These are phyloP conservation scores for Laothoe populi DNA, from an alignment of 2,888 invertebrate genomes.

Conservation along the genomic window DNA sequence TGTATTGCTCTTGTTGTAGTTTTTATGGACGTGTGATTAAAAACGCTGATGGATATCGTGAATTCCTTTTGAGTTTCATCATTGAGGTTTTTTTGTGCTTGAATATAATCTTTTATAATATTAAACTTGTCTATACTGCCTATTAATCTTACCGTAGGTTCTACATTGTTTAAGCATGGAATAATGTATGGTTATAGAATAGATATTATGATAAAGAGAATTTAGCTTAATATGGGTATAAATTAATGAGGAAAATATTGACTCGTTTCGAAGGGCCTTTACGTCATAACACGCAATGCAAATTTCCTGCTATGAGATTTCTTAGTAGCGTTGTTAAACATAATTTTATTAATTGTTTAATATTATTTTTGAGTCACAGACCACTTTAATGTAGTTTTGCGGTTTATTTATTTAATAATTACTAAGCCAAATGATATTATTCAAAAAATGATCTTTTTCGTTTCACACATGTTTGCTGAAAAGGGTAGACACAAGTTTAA, in stretches of 20 bases:
- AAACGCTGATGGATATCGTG: constrained; percentile 24
- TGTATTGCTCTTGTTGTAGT: not conserved
- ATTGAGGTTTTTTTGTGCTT: constrained; percentile 22
- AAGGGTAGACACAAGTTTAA: too few species aligned
- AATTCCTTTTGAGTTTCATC: constrained; percentile 28
- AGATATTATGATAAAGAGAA: not conserved
- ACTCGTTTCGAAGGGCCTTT: not conserved
- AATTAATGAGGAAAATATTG: not conserved
- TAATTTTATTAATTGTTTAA: not conserved
- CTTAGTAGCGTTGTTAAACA: not conserved
- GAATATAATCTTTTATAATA: not conserved
- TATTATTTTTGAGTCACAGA: not conserved
- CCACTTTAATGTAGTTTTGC: not conserved
- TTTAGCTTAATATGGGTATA: not conserved
- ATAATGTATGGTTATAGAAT: too few species aligned
- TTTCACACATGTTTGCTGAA: too few species aligned
- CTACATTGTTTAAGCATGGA: too few species aligned
- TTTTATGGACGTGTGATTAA: constrained; percentile 9
- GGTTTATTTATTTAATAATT: not conserved
- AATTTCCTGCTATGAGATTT: not conserved
- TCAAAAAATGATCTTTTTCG: too few species aligned
- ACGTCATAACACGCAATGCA: not conserved
- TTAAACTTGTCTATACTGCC: not conserved
- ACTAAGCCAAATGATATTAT: not conserved
- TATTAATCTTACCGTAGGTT: not conserved